Evolutionary conservation across 2,888 invertebrate species (phyloP), one percentile per base, ranked within the genome.

Genomic region (Torymus auratus): DNA sequence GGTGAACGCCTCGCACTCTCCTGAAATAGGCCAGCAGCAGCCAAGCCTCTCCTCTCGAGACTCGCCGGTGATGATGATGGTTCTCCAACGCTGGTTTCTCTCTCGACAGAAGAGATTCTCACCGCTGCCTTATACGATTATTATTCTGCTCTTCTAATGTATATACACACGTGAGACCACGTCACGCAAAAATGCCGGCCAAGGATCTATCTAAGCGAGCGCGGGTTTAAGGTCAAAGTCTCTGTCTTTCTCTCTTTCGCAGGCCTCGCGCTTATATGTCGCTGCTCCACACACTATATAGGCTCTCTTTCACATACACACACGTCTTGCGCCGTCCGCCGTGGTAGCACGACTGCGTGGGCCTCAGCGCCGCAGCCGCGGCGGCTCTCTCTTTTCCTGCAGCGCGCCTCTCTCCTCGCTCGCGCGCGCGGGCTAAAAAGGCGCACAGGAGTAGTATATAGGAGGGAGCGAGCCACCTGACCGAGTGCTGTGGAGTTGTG

Each of bases 161-260:
- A 41, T 7, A 41, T 41, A 41, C 41, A 41, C 7, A 41, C 41
- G 41, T n/a, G n/a, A n/a, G n/a, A 41, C 41, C 41, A 41, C 41
- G 41, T 41, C 41, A 41, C 41, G 41, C 3, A 28, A 56, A 58
- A 52, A 70, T 64, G 28, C 75, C 65, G 75, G 67, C 67, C 65
- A 74, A 80, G 70, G 80, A 69, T 69, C n/a, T 2, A 10, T 5
- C 41, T 10, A 41, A 7, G 41, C 41, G 41, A 4, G 50, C 56
- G 52, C 41, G 56, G 53, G 60, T 64, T 73, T 69, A 64, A 74
- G 74, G 74, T 69, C 74, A 70, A 70, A 70, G 53, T 15, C 71
- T 5, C 23, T 5, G 4, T n/a, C 14, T 28, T 28, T 41, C 7
- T 41, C 41, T 41, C 41, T 28, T 28, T 28, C 28, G 5, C 4